A percentile compares a stretch with the other conserved stretches of the same genome.
These are phyloP conservation scores for Podiceps cristatus DNA, from an alignment of 2,113 vertebrate species.

Conservation along the genomic window DNA sequence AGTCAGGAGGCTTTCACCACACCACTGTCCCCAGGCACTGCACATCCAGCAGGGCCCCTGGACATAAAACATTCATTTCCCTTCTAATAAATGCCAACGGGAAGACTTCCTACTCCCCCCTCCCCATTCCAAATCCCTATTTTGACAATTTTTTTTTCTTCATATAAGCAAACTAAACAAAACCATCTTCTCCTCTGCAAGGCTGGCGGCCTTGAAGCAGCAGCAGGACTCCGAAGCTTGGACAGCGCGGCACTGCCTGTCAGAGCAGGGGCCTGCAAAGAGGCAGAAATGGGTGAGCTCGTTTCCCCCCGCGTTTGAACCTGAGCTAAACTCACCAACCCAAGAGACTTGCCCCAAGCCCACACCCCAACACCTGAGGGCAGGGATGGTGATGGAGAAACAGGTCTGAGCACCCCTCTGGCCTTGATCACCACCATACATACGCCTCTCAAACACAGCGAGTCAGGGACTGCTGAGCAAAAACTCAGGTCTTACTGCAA, in stretches of 20 bases:
- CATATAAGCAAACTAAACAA: constrained; percentile 21
- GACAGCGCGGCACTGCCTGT: accelerated
- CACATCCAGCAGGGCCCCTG: neutral
- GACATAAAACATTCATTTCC: constrained; percentile 35
- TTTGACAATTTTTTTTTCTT: constrained; percentile 26
- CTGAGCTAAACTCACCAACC: neutral
- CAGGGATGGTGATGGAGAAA: neutral
- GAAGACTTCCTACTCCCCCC: constrained; percentile 35
- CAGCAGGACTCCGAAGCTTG: neutral
- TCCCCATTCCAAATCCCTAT: neutral
- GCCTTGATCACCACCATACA: neutral
- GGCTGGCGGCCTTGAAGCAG: neutral
- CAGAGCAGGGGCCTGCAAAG: neutral
- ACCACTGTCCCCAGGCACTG: neutral
- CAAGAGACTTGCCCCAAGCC: neutral
- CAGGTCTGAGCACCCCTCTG: neutral
- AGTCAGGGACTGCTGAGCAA: neutral
- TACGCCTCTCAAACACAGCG: accelerated
- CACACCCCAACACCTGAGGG: neutral
- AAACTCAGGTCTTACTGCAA: neutral
- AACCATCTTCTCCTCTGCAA: constrained; percentile 14
- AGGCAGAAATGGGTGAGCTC: neutral
- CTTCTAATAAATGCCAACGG: constrained; percentile 42
- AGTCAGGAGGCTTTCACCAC: constrained; percentile 19
- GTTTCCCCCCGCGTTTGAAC: accelerated